Base-by-base conservation (phyloP, 2,113 vertebrate genomes). In the Thalassoma bifasciatum region DNA sequence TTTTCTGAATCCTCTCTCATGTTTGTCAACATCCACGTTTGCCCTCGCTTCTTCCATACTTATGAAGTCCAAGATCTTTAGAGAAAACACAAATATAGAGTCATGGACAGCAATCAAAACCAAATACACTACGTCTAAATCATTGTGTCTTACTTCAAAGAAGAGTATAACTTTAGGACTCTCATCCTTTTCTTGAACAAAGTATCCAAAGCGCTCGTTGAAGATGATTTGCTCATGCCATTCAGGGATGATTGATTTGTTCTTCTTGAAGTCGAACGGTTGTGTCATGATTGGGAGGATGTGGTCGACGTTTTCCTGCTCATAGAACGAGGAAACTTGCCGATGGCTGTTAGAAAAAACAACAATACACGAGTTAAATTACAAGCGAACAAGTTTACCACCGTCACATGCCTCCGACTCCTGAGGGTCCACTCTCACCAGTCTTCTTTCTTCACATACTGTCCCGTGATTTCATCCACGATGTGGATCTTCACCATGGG, bases 151-250 rank as follows among this genome's bases (percentile, higher is more conserved):
- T 93, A 99, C 98, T 94, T 99, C 97, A 91, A 99, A 99, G 83
- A 99, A 96, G 24, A 99, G 89, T 14, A 97, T 92, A 62, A 96
- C 94, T 66, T 66, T 93, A 72, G 97, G 97, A 56, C 88, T 88
- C 42, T 94, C 92, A 1, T 94, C 90, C 21, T 79, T 86, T 61
- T 94, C 91, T 85, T 94, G 92, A 68, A 98, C 91, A 76, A 99
- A 97, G 79, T 96, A 95, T 50, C 87, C 88, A 67, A 99, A 98
- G 61, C 94, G 91, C 54, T 98, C 96, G 71, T 98, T 97, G 92
- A 99, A 98, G 92, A 99, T 91, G 66, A 99, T 94, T 93, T 96
- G 98, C 30, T 99, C 98, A 76, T 97, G 95, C 98, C 98, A 99
- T 51, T 96, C 95, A 8, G 98, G 97, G 90, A 97, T 72, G 30